A percentile compares a stretch with the other conserved stretches of the same genome.
These are phyloP conservation scores for Tetheella fluctuosa DNA, from an alignment of 2,888 invertebrate genomes.

Conservation along the genomic window DNA sequence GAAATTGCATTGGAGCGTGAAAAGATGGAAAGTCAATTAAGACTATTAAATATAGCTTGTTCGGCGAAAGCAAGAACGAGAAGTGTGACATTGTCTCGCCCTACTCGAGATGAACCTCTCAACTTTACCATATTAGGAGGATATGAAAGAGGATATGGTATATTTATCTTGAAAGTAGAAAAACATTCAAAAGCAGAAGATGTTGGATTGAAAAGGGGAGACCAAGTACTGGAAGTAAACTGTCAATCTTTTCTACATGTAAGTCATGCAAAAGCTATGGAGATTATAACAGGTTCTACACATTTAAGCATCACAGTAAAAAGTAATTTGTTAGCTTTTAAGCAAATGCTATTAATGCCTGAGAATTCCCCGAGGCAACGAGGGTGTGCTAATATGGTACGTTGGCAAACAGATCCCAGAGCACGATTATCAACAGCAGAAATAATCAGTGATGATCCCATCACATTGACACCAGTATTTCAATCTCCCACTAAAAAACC, in stretches of 20 bases:
- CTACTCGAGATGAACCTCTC: conserved; percentile 95
- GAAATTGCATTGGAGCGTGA: conserved; percentile 93
- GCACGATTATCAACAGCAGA: conserved; percentile 92
- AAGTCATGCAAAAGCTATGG: conserved; percentile 94
- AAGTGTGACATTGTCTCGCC: conserved; percentile 95
- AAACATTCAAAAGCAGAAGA: conserved; percentile 97
- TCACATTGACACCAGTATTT: conserved; percentile 76
- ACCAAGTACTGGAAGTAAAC: conserved; percentile 99
- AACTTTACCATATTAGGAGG: conserved; percentile 98
- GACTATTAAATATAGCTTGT: conserved; percentile 97
- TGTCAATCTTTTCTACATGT: conserved; percentile 98
- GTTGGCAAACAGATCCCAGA: conserved; percentile 87
- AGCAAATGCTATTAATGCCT: conserved; percentile 87
- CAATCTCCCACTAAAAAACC: conserved; percentile 83
- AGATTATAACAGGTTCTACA: conserved; percentile 96
- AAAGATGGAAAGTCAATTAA: conserved; percentile 92
- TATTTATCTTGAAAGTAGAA: conserved; percentile 97
- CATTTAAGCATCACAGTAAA: conserved; percentile 98
- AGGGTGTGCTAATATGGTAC: conserved; percentile 86
- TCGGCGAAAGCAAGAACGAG: conserved; percentile 97
- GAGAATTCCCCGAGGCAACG: conserved; percentile 92
- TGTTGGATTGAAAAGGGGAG: conserved; percentile 97
- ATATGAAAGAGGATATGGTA: conserved; percentile 95
- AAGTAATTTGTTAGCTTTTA: conserved; percentile 96
- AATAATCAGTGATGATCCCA: conserved; percentile 80